Evolutionary conservation across 1,140 invertebrate genomes (phyloP), one percentile per base, ranked within the genome.

Genomic region (Diorhabda carinulata): DNA sequence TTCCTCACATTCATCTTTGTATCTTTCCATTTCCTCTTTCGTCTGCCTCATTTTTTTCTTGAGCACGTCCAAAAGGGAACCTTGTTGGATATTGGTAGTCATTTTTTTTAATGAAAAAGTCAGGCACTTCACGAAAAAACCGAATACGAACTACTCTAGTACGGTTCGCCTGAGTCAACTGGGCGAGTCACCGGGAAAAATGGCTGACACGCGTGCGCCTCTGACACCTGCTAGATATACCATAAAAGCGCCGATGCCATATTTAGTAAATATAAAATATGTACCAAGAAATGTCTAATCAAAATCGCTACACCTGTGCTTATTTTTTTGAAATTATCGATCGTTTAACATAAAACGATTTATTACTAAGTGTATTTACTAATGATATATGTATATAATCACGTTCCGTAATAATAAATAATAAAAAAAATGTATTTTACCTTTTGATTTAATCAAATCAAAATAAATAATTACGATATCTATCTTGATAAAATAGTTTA

Each of bases 1-100:
- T 81, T 96, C 94, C 83, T 97, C 94, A 81, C 92, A 93, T 82
- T 96, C 94, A 83, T 98, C 97, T 86, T 96, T 97, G 85, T 94
- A 95, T 83, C 94, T 92, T 82, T 98, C 96, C 90, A 96, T 93
- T 87, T 99, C 97, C 82, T 98, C 95, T 86, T 97, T 97, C 71
- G 97, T 94, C 82, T 96, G 93, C 77, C 94, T 89, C 97, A 99
- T 98, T 90, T 99, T 99, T 88, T 98, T 97, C 88, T 99, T 99
- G 74, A 99, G 88, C 77, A 97, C 94, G 86, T 97, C 95, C 79
- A 97, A 86, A 73, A 98, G 88, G 77, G 91, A 91, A 78, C 92
- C 92, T 84, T 92, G 90, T 80, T 89, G 90, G 84, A 92, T 88
- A 85, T 91, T 92, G 78, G 91, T 89, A 85, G 91, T 91, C 92